phyloP scores from a whole-genome alignment of 2,888 invertebrate genomes.

The Brenthis hecate region DNA sequence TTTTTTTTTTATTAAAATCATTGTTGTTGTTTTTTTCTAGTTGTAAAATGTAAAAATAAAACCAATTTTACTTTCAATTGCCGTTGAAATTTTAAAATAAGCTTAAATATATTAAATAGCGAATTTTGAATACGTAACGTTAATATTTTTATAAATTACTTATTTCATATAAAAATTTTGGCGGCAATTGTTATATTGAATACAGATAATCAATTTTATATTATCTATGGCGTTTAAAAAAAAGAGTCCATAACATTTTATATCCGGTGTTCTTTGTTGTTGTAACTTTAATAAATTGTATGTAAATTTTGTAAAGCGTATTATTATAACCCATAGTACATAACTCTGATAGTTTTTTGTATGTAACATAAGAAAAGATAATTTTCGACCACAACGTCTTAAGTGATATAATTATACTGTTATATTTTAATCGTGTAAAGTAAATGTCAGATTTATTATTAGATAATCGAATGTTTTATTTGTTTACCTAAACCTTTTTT shows the following conservation, averaged over 20 bases:
- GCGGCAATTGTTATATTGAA: conserved; percentile 11
- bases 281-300: conserved; percentile 51
- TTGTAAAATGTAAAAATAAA: background rate
- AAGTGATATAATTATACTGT: conserved; percentile 60
- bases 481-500: background rate
- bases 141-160: conserved; percentile 21
- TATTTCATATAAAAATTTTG: conserved; percentile 7
- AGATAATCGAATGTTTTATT: conserved; percentile 54
- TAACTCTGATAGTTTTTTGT: conserved; percentile 51
- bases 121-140: conserved; percentile 15
- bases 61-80: background rate
- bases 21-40: background rate
- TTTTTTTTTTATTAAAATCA: background rate
- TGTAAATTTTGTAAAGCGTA: conserved; percentile 75
- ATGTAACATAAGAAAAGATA: conserved; percentile 50
- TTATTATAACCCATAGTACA: conserved; percentile 16
- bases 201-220: background rate
- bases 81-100: conserved; percentile 9
- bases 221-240: conserved; percentile 40
- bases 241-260: conserved; percentile 69
- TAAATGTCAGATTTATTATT: conserved; percentile 63
- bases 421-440: conserved; percentile 70
- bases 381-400: conserved; percentile 49
- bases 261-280: conserved; percentile 58
- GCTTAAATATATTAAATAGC: conserved; percentile 12